Conservation (phyloP, 2,797 vertebrate genomes). For the Sebastes minor region DNA sequence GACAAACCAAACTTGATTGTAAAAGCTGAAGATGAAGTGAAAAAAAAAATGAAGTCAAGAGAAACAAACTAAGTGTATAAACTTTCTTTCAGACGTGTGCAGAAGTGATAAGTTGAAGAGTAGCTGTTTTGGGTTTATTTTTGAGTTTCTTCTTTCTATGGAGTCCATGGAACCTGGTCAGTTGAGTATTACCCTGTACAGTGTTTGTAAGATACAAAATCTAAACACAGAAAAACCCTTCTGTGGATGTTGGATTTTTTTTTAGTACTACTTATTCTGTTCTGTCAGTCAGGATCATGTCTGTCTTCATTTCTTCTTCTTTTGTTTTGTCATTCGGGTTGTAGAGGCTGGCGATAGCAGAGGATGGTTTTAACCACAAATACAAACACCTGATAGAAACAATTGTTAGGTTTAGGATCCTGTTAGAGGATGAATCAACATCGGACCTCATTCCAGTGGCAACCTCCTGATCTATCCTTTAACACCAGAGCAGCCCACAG, state of each 20-base stretch:
- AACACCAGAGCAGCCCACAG: constrained; percentile 26
- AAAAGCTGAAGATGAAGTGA: constrained; percentile 70
- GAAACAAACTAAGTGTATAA: constrained; percentile 79
- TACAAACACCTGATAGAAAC: constrained; percentile 23
- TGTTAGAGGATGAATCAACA: constrained; percentile 57
- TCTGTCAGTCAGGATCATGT: constrained; percentile 65
- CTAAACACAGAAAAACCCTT: constrained; percentile 67
- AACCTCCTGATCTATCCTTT: constrained; percentile 48
- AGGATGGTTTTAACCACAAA: constrained; percentile 57
- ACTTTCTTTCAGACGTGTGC: constrained; percentile 82
- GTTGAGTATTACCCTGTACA: constrained; percentile 84
- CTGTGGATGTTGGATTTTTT: constrained; percentile 77
- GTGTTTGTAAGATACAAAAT: constrained; percentile 83
- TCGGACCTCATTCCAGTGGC: constrained; percentile 67
- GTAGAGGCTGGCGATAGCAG: constrained; percentile 27
- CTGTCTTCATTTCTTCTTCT: constrained; percentile 45
- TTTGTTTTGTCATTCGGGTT: constrained; percentile 28
- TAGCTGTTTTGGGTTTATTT: constrained; percentile 80
- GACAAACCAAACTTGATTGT: constrained; percentile 83
- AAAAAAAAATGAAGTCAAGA: constrained; percentile 58
- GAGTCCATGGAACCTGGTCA: constrained; percentile 80
- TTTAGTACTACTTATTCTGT: constrained; percentile 69
- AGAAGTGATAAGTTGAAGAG: constrained; percentile 81
- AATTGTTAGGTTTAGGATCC: constrained; percentile 31
- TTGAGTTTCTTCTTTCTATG: constrained; percentile 80